phyloP scores from a whole-genome alignment of 2,888 invertebrate species.

The Euproctis similis region DNA sequence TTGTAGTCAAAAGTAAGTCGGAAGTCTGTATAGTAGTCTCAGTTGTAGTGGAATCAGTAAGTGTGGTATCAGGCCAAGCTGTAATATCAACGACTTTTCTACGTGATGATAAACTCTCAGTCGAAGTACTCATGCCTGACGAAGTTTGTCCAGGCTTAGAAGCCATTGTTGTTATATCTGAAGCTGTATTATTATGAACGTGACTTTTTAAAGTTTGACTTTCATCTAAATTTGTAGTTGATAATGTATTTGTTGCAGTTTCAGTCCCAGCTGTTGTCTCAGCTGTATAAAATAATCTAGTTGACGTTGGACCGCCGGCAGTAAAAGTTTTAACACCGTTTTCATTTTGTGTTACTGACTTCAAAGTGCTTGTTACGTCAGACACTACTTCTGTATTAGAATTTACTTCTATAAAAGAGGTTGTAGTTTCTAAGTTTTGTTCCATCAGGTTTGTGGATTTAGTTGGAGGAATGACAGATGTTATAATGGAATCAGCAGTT shows the following conservation, averaged over 20 bases:
- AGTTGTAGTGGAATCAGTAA: slow-evolving; percentile 55
- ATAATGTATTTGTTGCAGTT: not conserved
- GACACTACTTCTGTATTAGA: too few species aligned
- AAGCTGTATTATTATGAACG: too few species aligned
- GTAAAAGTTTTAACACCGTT: too few species aligned
- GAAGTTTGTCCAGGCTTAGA: slow-evolving; percentile 22
- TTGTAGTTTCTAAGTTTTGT: too few species aligned
- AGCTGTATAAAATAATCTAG: not conserved
- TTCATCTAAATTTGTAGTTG: not conserved
- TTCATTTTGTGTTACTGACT: not conserved
- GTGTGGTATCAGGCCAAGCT: slow-evolving; percentile 62
- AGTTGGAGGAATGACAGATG: too few species aligned
- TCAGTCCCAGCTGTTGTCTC: slow-evolving; percentile 5
- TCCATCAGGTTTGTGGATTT: too few species aligned
- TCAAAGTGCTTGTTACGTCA: not conserved
- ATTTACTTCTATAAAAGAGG: too few species aligned
- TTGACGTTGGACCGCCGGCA: not conserved
- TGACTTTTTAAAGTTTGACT: not conserved
- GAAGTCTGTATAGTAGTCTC: slow-evolving; percentile 36
- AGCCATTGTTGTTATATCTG: not conserved
- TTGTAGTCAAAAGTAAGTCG: slow-evolving; percentile 42
- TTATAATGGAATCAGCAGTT: too few species aligned
- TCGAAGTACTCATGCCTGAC: slow-evolving; percentile 44
- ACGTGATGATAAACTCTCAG: slow-evolving; percentile 58
- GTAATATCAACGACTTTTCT: slow-evolving; percentile 62